Percentiles rank a stretch among this genome's conserved stretches.
phyloP scores from a whole-genome alignment of 2,113 vertebrate genomes.

The Paraplagusia blochii region DNA sequence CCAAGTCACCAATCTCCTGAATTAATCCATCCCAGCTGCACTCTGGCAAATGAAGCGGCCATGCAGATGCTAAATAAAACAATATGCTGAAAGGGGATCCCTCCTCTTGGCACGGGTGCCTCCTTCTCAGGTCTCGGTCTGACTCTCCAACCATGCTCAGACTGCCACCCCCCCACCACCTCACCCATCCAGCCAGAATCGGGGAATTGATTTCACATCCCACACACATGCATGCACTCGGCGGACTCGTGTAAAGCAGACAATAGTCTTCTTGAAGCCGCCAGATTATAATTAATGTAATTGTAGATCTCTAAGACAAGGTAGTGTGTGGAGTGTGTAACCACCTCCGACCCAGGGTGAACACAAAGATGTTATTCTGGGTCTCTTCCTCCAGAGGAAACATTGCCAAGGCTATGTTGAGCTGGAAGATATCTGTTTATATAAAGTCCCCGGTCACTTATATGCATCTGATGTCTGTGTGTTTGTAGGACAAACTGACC shows the following conservation, averaged over 20 bases:
- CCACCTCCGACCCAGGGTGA: slow-evolving; percentile 26
- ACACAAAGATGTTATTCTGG: slow-evolving; percentile 49
- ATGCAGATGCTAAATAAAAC: slow-evolving; percentile 65
- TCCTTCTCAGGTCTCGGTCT: slow-evolving; percentile 52
- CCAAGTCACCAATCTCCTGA: slow-evolving; percentile 50
- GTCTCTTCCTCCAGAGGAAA: slow-evolving; percentile 34
- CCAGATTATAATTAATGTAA: slow-evolving; percentile 63
- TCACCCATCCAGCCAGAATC: not conserved
- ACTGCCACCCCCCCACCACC: slow-evolving; percentile 8
- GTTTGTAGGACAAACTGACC: slow-evolving; percentile 19
- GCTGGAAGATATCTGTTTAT: slow-evolving; percentile 55
- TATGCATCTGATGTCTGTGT: slow-evolving; percentile 32
- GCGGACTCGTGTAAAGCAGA: slow-evolving; percentile 31
- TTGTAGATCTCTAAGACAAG: slow-evolving; percentile 63
- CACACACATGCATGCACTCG: slow-evolving; percentile 1
- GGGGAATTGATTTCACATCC: slow-evolving; percentile 32
- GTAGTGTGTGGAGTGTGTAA: slow-evolving; percentile 50
- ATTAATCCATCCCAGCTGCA: slow-evolving; percentile 50
- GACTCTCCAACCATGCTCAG: slow-evolving; percentile 34
- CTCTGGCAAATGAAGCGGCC: slow-evolving; percentile 56
- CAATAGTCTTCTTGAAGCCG: slow-evolving; percentile 55
- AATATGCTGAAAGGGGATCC: slow-evolving; percentile 64
- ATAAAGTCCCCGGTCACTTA: slow-evolving; percentile 33
- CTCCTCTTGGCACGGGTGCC: slow-evolving; percentile 22
- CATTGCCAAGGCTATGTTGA: slow-evolving; percentile 40